Conservation (phyloP, 2,797 vertebrate species). For the Circus cinereus region DNA sequence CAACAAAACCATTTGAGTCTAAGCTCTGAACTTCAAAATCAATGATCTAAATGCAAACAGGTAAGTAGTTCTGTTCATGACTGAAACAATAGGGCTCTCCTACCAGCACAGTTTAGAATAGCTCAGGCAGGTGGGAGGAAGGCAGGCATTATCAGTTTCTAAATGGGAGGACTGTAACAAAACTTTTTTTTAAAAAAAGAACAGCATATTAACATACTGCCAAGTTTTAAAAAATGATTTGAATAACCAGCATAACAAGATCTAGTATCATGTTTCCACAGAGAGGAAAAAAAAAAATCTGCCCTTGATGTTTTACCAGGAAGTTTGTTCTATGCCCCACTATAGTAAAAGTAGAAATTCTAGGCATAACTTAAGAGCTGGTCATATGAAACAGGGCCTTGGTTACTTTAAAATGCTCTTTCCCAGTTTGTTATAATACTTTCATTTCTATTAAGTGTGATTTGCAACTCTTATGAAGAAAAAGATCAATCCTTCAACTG, state of each 20-base stretch:
- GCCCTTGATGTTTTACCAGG: background rate
- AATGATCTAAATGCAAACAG: background rate
- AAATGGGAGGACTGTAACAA: background rate
- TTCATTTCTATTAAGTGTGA: background rate
- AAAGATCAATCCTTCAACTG: background rate
- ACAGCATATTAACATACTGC: background rate
- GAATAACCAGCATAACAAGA: slow-evolving; percentile 28
- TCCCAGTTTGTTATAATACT: background rate
- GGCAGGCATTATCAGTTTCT: background rate
- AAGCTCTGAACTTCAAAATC: background rate
- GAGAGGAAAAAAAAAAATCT: background rate
- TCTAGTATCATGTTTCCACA: background rate
- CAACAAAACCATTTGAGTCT: background rate
- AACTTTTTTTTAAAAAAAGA: background rate
- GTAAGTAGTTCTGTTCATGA: background rate
- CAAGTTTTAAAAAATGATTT: slow-evolving; percentile 1
- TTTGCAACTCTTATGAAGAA: background rate
- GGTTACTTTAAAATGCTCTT: background rate
- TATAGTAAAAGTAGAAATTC: slow-evolving; percentile 30
- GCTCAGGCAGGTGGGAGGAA: background rate
- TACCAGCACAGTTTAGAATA: background rate
- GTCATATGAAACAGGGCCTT: background rate
- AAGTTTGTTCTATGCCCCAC: background rate
- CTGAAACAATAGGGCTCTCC: background rate
- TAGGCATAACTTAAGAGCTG: slow-evolving; percentile 7